Conservation (phyloP, 1,140 invertebrate species). For the Mercenaria mercenaria region DNA sequence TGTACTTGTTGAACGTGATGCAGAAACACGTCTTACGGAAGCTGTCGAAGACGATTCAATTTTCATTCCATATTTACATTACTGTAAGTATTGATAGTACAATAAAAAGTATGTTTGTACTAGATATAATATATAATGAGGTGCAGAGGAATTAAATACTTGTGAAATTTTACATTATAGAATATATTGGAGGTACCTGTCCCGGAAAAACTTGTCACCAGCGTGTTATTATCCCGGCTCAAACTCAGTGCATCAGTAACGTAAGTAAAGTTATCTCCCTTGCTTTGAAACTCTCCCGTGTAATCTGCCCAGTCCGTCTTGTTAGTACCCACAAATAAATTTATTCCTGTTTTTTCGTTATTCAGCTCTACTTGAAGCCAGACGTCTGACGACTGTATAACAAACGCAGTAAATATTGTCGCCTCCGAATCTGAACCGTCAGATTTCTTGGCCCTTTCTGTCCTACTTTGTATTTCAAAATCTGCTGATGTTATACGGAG, state of each 20-base stretch:
- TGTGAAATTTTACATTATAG: no score
- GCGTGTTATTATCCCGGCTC: not conserved
- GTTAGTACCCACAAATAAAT: not conserved
- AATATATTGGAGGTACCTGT: no score
- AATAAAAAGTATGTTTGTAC: no score
- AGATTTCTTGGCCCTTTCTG: constrained; percentile 66
- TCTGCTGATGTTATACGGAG: constrained; percentile 23
- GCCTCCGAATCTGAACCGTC: constrained; percentile 55
- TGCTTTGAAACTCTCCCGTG: not conserved
- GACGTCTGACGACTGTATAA: not conserved
- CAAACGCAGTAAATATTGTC: constrained; percentile 21
- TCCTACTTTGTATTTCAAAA: constrained; percentile 68
- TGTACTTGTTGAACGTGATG: no score
- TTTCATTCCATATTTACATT: not conserved
- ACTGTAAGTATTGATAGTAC: no score
- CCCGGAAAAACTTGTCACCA: not conserved
- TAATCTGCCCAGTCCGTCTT: not conserved
- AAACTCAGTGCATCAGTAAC: not conserved
- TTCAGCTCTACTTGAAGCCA: constrained; percentile 33
- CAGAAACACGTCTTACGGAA: no score
- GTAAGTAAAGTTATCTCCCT: not conserved
- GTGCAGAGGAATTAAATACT: no score
- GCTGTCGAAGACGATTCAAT: not conserved
- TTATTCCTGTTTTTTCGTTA: not conserved
- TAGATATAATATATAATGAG: no score